phyloP scores from a whole-genome alignment of 2,113 vertebrate species.

The Mormoops blainvillei region DNA sequence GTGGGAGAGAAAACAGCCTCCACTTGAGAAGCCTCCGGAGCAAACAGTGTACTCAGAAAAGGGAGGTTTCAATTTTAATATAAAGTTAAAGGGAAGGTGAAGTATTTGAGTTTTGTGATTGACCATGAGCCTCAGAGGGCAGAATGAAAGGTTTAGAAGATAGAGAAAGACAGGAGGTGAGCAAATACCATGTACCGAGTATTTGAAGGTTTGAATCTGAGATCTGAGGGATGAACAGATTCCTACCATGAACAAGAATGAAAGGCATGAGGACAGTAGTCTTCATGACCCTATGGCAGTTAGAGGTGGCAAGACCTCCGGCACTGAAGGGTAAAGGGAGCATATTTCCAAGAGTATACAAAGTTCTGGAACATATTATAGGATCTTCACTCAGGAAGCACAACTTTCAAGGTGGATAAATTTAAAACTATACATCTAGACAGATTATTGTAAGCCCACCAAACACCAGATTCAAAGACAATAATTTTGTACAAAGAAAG shows the following conservation, averaged over 20 bases:
- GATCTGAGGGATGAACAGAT: background rate
- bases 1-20: background rate
- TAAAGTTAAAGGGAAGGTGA: background rate
- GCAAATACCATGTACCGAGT: background rate
- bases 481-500: background rate
- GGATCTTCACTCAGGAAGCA: background rate
- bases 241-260: background rate
- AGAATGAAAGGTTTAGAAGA: background rate
- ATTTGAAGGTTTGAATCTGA: background rate
- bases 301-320: background rate
- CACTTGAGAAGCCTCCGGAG: background rate
- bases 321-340: background rate
- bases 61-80: background rate
- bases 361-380: background rate
- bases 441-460: background rate
- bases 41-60: background rate
- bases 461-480: background rate
- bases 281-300: background rate
- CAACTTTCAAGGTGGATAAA: background rate
- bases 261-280: background rate
- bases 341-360: background rate
- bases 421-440: background rate
- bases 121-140: background rate
- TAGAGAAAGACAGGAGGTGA: background rate
- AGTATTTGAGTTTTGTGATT: background rate